Percentiles rank a stretch among this genome's conserved stretches.
Evolutionary conservation across 2,888 invertebrate genomes (phyloP).

Genomic region (Xestia c-nigrum): DNA sequence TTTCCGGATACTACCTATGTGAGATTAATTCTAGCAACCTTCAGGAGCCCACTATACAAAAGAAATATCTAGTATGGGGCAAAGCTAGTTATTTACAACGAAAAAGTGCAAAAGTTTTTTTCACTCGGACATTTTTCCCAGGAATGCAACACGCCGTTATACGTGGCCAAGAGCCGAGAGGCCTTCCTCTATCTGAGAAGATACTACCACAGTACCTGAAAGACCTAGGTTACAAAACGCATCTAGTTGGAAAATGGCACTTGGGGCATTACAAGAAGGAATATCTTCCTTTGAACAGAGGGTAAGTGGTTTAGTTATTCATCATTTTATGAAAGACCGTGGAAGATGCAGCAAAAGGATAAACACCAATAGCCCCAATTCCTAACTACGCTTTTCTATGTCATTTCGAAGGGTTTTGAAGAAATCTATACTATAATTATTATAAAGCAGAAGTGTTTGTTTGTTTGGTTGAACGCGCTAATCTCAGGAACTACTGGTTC

Average conservation of each 20-base stretch:
- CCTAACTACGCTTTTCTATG: neutral
- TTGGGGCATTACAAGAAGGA: slow-evolving; percentile 93
- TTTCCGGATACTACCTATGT: too few species aligned
- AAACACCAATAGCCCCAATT: neutral
- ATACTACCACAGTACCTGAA: slow-evolving; percentile 95
- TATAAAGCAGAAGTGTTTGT: too few species aligned
- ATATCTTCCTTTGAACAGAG: slow-evolving; percentile 94
- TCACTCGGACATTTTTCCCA: slow-evolving; percentile 61
- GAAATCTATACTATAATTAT: too few species aligned
- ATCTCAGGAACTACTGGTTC: too few species aligned
- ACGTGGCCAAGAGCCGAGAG: slow-evolving; percentile 95
- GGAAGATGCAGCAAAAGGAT: neutral
- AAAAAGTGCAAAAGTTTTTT: too few species aligned
- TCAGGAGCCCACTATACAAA: too few species aligned
- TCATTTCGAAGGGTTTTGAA: neutral
- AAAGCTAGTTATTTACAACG: too few species aligned
- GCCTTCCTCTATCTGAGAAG: slow-evolving; percentile 95
- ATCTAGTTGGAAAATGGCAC: slow-evolving; percentile 97
- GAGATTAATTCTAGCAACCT: too few species aligned
- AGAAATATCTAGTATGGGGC: too few species aligned
- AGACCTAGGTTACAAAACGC: slow-evolving; percentile 94
- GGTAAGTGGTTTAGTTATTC: slow-evolving; percentile 78
- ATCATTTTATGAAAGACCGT: neutral
- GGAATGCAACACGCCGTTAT: slow-evolving; percentile 95
- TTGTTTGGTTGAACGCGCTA: too few species aligned